A percentile compares a stretch with the other conserved stretches of the same genome.
These are phyloP conservation scores for Anneissia japonica DNA, from an alignment of 35 echinoderm and acorn worm genomes.

Conservation along the genomic window DNA sequence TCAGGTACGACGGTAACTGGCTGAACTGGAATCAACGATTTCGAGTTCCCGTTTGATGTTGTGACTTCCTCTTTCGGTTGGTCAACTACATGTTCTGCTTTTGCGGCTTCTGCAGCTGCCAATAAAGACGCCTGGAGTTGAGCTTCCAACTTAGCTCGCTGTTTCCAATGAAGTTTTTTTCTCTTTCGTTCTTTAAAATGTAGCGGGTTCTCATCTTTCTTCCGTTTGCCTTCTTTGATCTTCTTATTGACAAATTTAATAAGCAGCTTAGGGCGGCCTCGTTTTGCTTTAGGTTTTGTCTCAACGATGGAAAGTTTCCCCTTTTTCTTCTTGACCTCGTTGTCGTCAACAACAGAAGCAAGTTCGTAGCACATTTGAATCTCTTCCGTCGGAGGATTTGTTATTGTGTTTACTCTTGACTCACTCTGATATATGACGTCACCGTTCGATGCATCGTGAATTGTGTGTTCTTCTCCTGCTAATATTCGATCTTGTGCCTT, in stretches of 20 bases:
- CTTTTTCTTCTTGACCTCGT: background rate
- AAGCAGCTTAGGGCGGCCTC: background rate
- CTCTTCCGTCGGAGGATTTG: background rate
- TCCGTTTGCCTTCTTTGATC: background rate
- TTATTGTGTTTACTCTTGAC: background rate
- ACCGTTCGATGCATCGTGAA: background rate
- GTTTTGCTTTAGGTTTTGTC: background rate
- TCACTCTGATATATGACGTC: background rate
- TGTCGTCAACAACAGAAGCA: background rate
- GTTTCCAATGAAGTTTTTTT: background rate
- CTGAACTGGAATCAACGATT: too few relatives aligned
- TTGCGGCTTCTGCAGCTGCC: background rate
- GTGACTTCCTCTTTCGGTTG: background rate
- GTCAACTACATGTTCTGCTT: background rate
- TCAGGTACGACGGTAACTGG: background rate
- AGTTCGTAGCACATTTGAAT: background rate
- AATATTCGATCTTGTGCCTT: background rate
- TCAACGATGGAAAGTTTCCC: background rate
- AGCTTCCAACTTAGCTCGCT: background rate
- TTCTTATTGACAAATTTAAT: background rate
- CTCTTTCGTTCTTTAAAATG: background rate
- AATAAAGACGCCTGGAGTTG: background rate
- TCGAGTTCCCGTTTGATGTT: too few relatives aligned
- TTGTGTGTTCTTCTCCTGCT: background rate
- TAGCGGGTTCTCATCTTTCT: background rate